Percentiles rank a stretch among this genome's conserved stretches.
These are phyloP conservation scores for Oscarella lobularis DNA, from an alignment of 37 sponge, comb jelly and placozoan species.

Conservation along the genomic window DNA sequence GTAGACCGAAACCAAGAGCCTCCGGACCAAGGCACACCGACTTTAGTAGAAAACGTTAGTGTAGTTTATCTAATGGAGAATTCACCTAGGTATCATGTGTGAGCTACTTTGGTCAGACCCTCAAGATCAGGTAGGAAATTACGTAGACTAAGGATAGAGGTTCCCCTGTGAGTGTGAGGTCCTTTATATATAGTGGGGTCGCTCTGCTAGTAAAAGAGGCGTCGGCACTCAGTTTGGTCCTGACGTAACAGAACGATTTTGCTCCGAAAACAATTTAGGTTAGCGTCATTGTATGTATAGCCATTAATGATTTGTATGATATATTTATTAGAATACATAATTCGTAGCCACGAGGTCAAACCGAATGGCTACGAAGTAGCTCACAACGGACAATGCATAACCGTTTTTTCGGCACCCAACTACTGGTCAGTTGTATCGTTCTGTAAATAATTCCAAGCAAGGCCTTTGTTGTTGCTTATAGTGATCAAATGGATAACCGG, in stretches of 20 bases:
- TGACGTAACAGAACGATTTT: slow-evolving; percentile 72
- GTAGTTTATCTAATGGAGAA: neutral
- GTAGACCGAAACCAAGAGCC: slow-evolving; percentile 55
- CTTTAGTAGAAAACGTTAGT: neutral
- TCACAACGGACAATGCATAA: slow-evolving; percentile 87
- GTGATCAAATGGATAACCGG: slow-evolving; percentile 97
- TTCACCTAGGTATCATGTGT: slow-evolving; percentile 72
- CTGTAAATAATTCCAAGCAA: neutral
- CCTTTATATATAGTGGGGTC: slow-evolving; percentile 58
- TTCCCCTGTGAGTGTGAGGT: too few relatives aligned
- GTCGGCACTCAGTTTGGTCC: slow-evolving; percentile 97
- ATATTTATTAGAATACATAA: slow-evolving; percentile 38
- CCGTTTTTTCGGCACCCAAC: slow-evolving; percentile 99
- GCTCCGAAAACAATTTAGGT: slow-evolving; percentile 57
- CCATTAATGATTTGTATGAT: neutral
- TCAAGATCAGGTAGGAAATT: slow-evolving; percentile 40
- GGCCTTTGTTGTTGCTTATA: neutral
- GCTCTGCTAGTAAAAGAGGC: slow-evolving; percentile 86
- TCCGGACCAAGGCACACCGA: slow-evolving; percentile 27
- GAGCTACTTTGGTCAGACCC: slow-evolving; percentile 99
- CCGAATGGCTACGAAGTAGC: slow-evolving; percentile 90
- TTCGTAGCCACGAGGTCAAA: slow-evolving; percentile 95
- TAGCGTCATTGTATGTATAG: neutral
- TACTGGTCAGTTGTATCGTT: slow-evolving; percentile 58
- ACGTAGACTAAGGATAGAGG: too few relatives aligned